phyloP scores from a whole-genome alignment of 2,797 vertebrate genomes.

The Gymnopithys bicolor region DNA sequence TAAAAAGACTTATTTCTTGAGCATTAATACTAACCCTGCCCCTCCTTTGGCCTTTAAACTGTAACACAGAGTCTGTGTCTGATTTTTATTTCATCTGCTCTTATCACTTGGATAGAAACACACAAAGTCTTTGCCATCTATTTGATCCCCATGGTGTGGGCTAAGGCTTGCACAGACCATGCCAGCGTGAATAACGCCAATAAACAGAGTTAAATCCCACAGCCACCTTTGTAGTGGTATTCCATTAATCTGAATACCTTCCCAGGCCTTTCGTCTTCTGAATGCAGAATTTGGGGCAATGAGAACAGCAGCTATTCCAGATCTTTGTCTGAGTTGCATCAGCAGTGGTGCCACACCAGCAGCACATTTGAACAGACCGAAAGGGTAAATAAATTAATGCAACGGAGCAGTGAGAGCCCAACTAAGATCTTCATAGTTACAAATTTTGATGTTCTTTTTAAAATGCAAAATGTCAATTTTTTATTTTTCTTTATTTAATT shows the following conservation, averaged over 20 bases:
- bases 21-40: background rate
- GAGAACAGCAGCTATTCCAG: background rate
- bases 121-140: background rate
- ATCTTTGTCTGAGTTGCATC: background rate
- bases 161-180: background rate
- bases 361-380: background rate
- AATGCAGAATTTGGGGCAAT: background rate
- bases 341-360: background rate
- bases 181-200: background rate
- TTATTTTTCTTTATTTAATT: background rate
- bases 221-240: background rate
- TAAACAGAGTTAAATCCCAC: background rate
- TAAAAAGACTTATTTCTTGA: conserved; percentile 10
- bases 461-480: background rate
- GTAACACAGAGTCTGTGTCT: background rate
- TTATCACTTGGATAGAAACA: conserved; percentile 6
- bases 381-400: background rate
- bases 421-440: background rate
- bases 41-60: background rate
- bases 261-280: background rate
- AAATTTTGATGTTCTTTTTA: background rate
- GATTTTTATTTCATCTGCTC: conserved; percentile 36
- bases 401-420: background rate
- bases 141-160: background rate
- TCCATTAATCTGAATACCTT: background rate